Conservation (phyloP, 2,797 vertebrate genomes). For the Gadopsis marmoratus region DNA sequence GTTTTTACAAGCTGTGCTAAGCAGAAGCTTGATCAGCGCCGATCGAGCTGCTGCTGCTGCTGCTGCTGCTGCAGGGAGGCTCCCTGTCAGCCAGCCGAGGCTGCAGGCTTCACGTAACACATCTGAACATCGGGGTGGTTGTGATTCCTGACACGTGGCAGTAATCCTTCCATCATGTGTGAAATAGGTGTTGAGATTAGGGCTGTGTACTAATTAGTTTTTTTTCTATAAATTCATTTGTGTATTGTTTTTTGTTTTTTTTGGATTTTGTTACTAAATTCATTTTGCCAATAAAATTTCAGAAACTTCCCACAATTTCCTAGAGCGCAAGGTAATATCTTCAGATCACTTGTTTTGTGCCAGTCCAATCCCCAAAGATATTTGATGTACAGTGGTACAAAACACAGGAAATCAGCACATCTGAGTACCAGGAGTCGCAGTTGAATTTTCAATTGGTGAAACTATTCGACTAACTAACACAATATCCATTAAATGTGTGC, state of each 20-base stretch:
- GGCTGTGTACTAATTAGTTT: neutral
- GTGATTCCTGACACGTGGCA: neutral
- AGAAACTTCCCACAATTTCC: neutral
- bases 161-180: neutral
- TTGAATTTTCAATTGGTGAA: no score
- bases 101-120: neutral
- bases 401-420: neutral
- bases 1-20: conserved; percentile 53
- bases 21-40: conserved; percentile 48
- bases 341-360: neutral
- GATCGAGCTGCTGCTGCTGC: conserved; percentile 38
- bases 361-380: neutral
- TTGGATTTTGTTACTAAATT: neutral
- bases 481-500: neutral
- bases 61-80: neutral
- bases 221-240: neutral
- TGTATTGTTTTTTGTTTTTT: neutral
- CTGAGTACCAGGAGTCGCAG: no score
- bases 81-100: neutral
- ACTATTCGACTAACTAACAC: neutral
- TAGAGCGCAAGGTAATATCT: neutral
- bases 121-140: neutral
- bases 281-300: neutral
- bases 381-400: no score
- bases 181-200: neutral